These are phyloP conservation scores for Mesorhabditis spiculigera DNA, from an alignment of 2,888 invertebrate genomes.

Conservation along the genomic window DNA sequence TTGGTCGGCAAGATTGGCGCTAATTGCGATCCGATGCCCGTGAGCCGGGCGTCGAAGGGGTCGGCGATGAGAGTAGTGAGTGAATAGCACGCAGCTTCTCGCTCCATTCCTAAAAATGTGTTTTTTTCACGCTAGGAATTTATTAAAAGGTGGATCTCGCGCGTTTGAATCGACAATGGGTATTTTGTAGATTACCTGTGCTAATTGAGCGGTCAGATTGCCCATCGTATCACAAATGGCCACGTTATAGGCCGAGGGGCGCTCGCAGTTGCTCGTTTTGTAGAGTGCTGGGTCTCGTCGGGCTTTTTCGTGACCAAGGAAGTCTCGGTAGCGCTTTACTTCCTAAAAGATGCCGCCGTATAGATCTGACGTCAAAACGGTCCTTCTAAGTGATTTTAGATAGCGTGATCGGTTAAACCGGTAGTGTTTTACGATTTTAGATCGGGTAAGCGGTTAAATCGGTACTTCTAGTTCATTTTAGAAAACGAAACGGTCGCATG, in stretches of 20 bases:
- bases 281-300: constrained; percentile 40
- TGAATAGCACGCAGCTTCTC: constrained; percentile 37
- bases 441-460: no score
- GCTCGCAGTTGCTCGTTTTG: constrained; percentile 38
- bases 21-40: constrained; percentile 23
- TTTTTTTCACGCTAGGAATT: no score
- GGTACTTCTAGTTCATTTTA: no score
- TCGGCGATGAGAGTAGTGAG: constrained; percentile 17
- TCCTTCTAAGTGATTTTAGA: no score
- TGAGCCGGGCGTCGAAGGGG: constrained; percentile 30
- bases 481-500: no score
- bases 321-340: constrained; percentile 42
- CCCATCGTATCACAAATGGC: constrained; percentile 38
- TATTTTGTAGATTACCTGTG: constrained; percentile 21
- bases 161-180: not conserved
- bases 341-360: constrained; percentile 21
- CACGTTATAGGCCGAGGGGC: constrained; percentile 35
- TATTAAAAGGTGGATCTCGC: no score
- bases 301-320: constrained; percentile 42
- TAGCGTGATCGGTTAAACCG: no score
- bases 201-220: constrained; percentile 34
- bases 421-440: constrained; percentile 4
- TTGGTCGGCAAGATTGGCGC: no score
- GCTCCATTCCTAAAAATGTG: constrained; percentile 36
- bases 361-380: not conserved